These are phyloP conservation scores for Chaetophractus vellerosus DNA, from an alignment of 2,797 vertebrate genomes.

Conservation along the genomic window DNA sequence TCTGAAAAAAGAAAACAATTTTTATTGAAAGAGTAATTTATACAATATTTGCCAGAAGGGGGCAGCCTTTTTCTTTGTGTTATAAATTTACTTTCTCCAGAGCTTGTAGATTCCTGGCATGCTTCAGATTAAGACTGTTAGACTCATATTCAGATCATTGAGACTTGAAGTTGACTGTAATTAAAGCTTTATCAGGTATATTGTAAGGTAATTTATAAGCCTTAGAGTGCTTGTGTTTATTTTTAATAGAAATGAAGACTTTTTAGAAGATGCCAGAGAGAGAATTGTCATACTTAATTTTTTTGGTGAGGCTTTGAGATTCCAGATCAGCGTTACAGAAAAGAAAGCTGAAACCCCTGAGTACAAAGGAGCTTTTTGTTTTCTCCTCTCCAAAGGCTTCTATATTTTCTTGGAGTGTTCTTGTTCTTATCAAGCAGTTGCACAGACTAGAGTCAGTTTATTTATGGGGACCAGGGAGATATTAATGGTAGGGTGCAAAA, in stretches of 20 bases:
- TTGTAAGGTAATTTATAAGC: conserved; percentile 43
- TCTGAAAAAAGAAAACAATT: background rate
- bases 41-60: background rate
- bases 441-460: background rate
- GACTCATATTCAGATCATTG: conserved; percentile 23
- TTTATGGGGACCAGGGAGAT: background rate
- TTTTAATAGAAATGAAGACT: conserved; percentile 33
- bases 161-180: background rate
- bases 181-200: conserved; percentile 11
- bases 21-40: background rate
- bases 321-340: conserved; percentile 24
- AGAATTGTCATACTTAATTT: conserved; percentile 32
- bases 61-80: conserved; percentile 1
- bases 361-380: conserved; percentile 37
- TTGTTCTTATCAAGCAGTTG: conserved; percentile 16
- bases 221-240: conserved; percentile 45
- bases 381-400: background rate
- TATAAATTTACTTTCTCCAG: conserved; percentile 54
- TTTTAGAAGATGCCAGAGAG: background rate
- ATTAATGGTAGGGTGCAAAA: conserved; percentile 33
- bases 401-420: conserved; percentile 5
- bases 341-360: conserved; percentile 27
- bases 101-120: conserved; percentile 30
- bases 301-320: conserved; percentile 52
- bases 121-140: conserved; percentile 35